These are phyloP conservation scores for Phrynosoma platyrhinos DNA, from an alignment of 2,113 vertebrate species.

Conservation along the genomic window DNA sequence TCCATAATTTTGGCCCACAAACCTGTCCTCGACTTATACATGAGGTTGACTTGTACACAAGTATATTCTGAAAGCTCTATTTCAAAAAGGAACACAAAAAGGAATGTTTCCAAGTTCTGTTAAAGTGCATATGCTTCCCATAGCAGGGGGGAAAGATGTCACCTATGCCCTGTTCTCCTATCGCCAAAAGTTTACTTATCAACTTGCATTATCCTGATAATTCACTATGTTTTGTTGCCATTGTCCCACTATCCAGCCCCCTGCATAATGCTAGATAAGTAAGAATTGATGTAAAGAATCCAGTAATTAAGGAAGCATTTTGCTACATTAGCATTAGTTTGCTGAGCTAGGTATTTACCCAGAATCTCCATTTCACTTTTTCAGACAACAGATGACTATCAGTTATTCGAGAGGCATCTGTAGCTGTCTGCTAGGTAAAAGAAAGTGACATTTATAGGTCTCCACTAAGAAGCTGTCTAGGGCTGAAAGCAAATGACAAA, in stretches of 20 bases:
- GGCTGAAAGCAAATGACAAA: slow-evolving; percentile 46
- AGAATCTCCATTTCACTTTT: slow-evolving; percentile 45
- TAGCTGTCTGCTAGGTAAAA: slow-evolving; percentile 51
- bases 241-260: background rate
- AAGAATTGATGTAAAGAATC: background rate
- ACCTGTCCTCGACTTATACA: no score
- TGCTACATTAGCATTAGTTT: slow-evolving; percentile 43
- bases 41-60: no score
- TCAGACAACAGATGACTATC: slow-evolving; percentile 50
- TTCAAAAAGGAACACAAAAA: no score
- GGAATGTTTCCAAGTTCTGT: no score
- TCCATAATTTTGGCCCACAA: no score
- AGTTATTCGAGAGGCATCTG: slow-evolving; percentile 51
- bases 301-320: slow-evolving; percentile 39
- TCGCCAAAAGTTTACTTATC: no score
- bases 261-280: background rate
- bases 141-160: no score
- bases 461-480: slow-evolving; percentile 53
- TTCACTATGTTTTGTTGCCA: background rate
- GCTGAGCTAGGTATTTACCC: slow-evolving; percentile 46
- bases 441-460: slow-evolving; percentile 56
- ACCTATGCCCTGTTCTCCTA: no score
- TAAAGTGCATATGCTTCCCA: no score
- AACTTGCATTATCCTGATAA: background rate
- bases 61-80: no score